These are phyloP conservation scores for Aplocera efformata DNA, from an alignment of 2,888 invertebrate species.

Conservation along the genomic window DNA sequence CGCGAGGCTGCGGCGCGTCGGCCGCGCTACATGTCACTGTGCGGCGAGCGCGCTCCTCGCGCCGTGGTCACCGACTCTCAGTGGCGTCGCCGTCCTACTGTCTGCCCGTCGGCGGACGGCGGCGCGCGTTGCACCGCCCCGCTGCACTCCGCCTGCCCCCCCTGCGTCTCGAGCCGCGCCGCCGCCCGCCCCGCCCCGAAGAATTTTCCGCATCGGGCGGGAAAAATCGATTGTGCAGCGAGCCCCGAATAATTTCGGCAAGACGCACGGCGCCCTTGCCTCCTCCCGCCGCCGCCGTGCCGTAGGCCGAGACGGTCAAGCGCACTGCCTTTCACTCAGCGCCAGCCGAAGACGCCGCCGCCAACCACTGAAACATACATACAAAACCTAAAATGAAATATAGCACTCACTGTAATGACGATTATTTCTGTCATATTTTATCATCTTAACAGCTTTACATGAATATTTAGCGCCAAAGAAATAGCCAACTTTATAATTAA, in stretches of 20 bases:
- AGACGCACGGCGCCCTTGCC: slow-evolving; percentile 80
- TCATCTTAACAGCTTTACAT: no score
- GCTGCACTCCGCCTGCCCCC: slow-evolving; percentile 77
- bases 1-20: slow-evolving; percentile 73
- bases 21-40: slow-evolving; percentile 77
- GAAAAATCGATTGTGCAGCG: slow-evolving; percentile 81
- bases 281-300: slow-evolving; percentile 45
- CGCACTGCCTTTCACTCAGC: slow-evolving; percentile 55
- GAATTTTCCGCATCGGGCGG: slow-evolving; percentile 80
- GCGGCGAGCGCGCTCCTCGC: slow-evolving; percentile 77
- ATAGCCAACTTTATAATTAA: no score
- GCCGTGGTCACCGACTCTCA: slow-evolving; percentile 78
- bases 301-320: slow-evolving; percentile 53
- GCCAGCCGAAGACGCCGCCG: slow-evolving; percentile 20
- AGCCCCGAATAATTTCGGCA: slow-evolving; percentile 80
- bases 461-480: no score
- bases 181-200: slow-evolving; percentile 75
- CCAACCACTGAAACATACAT: slow-evolving; percentile 2
- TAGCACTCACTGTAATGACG: background rate
- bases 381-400: slow-evolving; percentile 6
- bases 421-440: no score
- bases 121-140: slow-evolving; percentile 79
- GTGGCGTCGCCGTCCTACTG: slow-evolving; percentile 80
- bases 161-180: slow-evolving; percentile 56
- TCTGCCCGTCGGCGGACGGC: slow-evolving; percentile 71